Percentiles rank a stretch among this genome's conserved stretches.
Evolutionary conservation across 35 echinoderm and acorn worm species (phyloP).

Genomic region (Lytechinus pictus): DNA sequence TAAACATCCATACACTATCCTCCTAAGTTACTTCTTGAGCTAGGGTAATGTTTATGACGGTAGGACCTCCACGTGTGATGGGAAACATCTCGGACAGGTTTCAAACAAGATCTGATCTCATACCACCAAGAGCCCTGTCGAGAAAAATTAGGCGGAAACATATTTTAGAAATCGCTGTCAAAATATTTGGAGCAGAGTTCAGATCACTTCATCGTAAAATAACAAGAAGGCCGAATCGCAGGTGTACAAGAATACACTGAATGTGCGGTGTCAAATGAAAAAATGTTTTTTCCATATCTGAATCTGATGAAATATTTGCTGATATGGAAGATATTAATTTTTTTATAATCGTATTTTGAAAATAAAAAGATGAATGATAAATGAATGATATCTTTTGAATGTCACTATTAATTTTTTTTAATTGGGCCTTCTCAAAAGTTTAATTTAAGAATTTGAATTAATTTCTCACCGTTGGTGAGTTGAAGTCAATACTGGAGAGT

Average conservation of each 20-base stretch:
- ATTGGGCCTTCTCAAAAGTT: no score
- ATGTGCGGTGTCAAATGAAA: not conserved
- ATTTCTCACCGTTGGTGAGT: no score
- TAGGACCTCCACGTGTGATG: conserved; percentile 16
- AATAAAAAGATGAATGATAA: not conserved
- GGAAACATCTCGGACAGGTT: not conserved
- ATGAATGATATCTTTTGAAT: not conserved
- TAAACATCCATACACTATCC: not conserved
- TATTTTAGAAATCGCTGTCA: conserved; percentile 19
- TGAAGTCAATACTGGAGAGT: no score
- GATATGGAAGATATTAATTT: not conserved
- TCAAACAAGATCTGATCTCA: not conserved
- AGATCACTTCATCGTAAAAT: not conserved
- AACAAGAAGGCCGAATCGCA: conserved; percentile 9
- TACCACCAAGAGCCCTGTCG: conserved; percentile 7
- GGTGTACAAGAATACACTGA: not conserved
- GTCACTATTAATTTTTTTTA: no score
- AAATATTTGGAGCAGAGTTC: conserved; percentile 12
- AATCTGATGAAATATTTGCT: not conserved
- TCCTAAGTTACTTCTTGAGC: not conserved
- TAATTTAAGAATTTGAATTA: no score
- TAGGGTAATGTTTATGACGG: not conserved
- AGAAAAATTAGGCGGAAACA: conserved; percentile 18
- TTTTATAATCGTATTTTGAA: not conserved
- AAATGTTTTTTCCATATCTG: not conserved